A percentile compares a stretch with the other conserved stretches of the same genome.
phyloP scores from a whole-genome alignment of 2,797 vertebrate species.

The Schizopygopsis malacanthus region DNA sequence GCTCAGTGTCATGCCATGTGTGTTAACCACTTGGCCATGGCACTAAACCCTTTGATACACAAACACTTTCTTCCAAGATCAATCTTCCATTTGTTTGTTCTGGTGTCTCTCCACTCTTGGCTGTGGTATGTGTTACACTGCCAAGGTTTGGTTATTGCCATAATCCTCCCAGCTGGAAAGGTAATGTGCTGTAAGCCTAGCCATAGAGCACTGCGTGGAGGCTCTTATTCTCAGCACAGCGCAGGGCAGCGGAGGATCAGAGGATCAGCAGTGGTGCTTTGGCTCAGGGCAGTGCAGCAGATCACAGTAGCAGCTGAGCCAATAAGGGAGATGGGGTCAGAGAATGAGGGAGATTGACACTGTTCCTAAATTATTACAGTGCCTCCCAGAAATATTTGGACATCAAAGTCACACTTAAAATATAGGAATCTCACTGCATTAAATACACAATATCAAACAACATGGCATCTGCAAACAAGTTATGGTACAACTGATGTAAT shows the following conservation, averaged over 20 bases:
- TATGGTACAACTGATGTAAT: neutral
- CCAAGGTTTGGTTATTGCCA: conserved; percentile 61
- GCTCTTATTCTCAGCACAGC: conserved; percentile 45
- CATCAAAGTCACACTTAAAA: neutral
- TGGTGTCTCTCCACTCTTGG: conserved; percentile 24
- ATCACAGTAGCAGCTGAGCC: conserved; percentile 29
- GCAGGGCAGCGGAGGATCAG: conserved; percentile 46
- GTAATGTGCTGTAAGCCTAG: conserved; percentile 52
- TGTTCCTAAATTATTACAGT: neutral
- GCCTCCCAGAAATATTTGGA: neutral
- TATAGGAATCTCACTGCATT: neutral
- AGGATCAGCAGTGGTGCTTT: conserved; percentile 52
- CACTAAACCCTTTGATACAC: neutral
- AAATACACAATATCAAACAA: neutral
- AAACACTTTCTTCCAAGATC: conserved; percentile 9
- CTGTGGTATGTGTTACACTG: conserved; percentile 48
- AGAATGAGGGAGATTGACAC: conserved; percentile 4
- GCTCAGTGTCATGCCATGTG: neutral
- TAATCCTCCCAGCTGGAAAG: conserved; percentile 60
- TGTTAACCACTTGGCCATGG: neutral
- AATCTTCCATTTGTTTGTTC: conserved; percentile 37
- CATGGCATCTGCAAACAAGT: neutral
- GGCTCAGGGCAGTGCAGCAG: conserved; percentile 30
- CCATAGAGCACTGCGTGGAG: conserved; percentile 51
- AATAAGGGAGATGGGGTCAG: conserved; percentile 14